A percentile compares a stretch with the other conserved stretches of the same genome.
phyloP scores from a whole-genome alignment of 1,140 invertebrate species.

The Bradynema listronoti region DNA sequence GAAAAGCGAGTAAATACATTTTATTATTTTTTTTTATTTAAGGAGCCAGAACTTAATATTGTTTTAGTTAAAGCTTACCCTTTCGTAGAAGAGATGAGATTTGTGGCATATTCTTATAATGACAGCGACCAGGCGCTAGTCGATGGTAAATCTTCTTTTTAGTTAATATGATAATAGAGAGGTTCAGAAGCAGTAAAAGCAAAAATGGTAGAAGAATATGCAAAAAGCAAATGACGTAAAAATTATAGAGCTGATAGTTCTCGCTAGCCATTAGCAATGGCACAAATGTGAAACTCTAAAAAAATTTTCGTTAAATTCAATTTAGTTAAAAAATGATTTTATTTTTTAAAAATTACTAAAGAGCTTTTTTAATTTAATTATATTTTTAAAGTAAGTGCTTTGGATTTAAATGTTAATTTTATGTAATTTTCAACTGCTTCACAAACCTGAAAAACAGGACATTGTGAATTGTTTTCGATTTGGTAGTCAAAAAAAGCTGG shows the following conservation, averaged over 20 bases:
- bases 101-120: slow-evolving; percentile 39
- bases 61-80: slow-evolving; percentile 18
- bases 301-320: no score
- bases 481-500: slow-evolving; percentile 45
- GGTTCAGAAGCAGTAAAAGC: slow-evolving; percentile 35
- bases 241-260: slow-evolving; percentile 42
- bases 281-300: slow-evolving; percentile 38
- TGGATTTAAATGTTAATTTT: background rate
- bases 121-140: slow-evolving; percentile 16
- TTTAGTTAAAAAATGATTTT: no score
- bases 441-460: slow-evolving; percentile 40
- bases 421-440: background rate
- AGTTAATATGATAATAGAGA: slow-evolving; percentile 39
- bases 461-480: slow-evolving; percentile 31
- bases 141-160: slow-evolving; percentile 33
- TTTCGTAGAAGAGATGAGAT: slow-evolving; percentile 28
- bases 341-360: no score
- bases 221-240: slow-evolving; percentile 42
- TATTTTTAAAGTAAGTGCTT: slow-evolving; percentile 7
- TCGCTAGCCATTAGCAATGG: slow-evolving; percentile 33
- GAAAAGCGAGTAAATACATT: no score
- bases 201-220: slow-evolving; percentile 46
- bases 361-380: no score
- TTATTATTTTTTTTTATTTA: no score
- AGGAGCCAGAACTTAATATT: no score